Evolutionary conservation across 2,888 invertebrate species (phyloP).

Genomic region (Biston betularia): DNA sequence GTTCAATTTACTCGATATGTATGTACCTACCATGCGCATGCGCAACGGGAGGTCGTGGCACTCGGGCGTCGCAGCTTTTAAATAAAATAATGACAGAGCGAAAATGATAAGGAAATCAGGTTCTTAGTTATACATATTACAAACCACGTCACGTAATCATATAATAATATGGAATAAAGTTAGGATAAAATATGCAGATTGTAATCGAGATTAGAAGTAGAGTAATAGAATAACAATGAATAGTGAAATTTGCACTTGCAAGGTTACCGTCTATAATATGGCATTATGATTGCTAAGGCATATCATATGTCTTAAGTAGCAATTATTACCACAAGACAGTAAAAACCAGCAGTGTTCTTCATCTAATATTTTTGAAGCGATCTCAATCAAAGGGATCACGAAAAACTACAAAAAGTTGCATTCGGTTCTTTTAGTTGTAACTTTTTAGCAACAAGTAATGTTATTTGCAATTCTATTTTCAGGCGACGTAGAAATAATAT

Average conservation of each 20-base stretch:
- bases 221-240: slow-evolving; percentile 1
- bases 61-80: slow-evolving; percentile 48
- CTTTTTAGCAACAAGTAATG: slow-evolving; percentile 52
- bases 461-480: slow-evolving; percentile 64
- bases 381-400: slow-evolving; percentile 73
- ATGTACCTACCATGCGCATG: neutral
- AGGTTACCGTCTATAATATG: neutral
- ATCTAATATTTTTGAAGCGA: slow-evolving; percentile 49
- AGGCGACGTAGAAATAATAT: slow-evolving; percentile 60
- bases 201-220: slow-evolving; percentile 1
- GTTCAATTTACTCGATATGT: neutral
- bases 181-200: slow-evolving; percentile 5
- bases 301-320: neutral
- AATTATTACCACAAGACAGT: too few species aligned
- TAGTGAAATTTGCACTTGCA: slow-evolving; percentile 2
- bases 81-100: slow-evolving; percentile 59
- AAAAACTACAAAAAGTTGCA: slow-evolving; percentile 65
- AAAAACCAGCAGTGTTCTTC: too few species aligned
- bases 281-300: too few species aligned
- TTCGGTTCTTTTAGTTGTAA: slow-evolving; percentile 70
- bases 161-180: slow-evolving; percentile 1
- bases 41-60: slow-evolving; percentile 53
- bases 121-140: neutral
- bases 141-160: slow-evolving; percentile 12
- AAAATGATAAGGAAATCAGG: slow-evolving; percentile 47